Percentiles rank a stretch among this genome's conserved stretches.
Evolutionary conservation across 2,888 invertebrate genomes (phyloP).

Genomic region (Ernsta delagoae): DNA sequence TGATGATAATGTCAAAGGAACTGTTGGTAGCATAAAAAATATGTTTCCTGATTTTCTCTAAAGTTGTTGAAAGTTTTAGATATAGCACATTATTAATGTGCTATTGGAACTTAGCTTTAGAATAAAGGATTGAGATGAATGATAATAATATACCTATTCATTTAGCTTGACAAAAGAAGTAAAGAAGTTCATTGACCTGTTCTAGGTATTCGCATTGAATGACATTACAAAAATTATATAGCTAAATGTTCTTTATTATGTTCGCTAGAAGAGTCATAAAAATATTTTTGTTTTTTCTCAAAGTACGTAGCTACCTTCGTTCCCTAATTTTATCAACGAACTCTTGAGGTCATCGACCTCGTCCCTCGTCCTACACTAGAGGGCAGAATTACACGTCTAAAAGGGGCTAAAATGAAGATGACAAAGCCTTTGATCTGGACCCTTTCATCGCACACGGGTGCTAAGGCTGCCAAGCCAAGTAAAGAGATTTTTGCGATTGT

Average conservation of each 20-base stretch:
- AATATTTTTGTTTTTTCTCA: background rate
- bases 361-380: background rate
- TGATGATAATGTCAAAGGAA: background rate
- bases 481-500: too few species aligned
- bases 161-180: too few species aligned
- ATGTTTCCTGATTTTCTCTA: background rate
- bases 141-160: too few species aligned
- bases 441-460: background rate
- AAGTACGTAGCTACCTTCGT: background rate
- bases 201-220: too few species aligned
- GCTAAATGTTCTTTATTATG: too few species aligned
- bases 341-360: constrained; percentile 10
- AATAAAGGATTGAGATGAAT: too few species aligned
- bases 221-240: too few species aligned
- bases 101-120: background rate
- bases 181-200: too few species aligned
- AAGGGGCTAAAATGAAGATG: constrained; percentile 2
- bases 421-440: background rate
- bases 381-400: constrained; percentile 2
- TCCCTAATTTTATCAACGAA: background rate
- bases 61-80: background rate
- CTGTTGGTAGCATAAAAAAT: background rate
- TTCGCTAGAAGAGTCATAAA: too few species aligned
- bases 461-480: too few species aligned
- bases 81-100: too few species aligned